Evolutionary conservation across 2,888 invertebrate genomes (phyloP), one percentile per base, ranked within the genome.

Genomic region (Stictocephala bisonia): DNA sequence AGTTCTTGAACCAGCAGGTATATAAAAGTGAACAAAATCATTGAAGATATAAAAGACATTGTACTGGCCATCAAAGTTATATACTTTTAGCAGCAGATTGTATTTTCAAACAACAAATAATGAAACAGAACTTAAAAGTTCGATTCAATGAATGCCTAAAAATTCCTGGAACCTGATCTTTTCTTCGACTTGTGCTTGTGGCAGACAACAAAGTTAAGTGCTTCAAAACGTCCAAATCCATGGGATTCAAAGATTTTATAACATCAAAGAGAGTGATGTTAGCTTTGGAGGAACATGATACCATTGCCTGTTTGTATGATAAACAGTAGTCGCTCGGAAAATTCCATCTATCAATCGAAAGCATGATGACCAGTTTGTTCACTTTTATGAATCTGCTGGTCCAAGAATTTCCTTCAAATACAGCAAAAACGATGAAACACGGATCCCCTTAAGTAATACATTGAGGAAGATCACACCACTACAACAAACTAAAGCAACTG

Each of bases 381-480:
- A 56, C 15, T 60, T 40, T 60, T 60, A 24, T 40, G 40, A 60
- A 60, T 41, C 60, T 4, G 35, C 60, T 40, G 60, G 40, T 22
- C 40, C 60, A 60, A 18, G 60, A 40, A 60, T 41, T 22, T 60
- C 60, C 20, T 60, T 60, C 11, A 60, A 40, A 60, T 60, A 40
- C 20, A 60, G 40, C 60, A 60, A 40, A 26, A 60, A 26, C 9
- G 60, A 40, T 60, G 60, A 40, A 40, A 41, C 24, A 60, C 41
- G 40, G 41, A 26, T 60, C 60, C 60, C 60, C 11, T 40, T 60
- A 22, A 40, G 40, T 22, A 60, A 60, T 40, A 18, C 41, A 60
- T 40, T 35, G 60, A 60, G 60, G 24, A 60, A 60, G 60, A 20
- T 60, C 22, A 40, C 60, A 22, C 60, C 60, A 22, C n/a, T 60